phyloP scores from a whole-genome alignment of 2,113 vertebrate genomes.

The Chelonoidis abingdonii region DNA sequence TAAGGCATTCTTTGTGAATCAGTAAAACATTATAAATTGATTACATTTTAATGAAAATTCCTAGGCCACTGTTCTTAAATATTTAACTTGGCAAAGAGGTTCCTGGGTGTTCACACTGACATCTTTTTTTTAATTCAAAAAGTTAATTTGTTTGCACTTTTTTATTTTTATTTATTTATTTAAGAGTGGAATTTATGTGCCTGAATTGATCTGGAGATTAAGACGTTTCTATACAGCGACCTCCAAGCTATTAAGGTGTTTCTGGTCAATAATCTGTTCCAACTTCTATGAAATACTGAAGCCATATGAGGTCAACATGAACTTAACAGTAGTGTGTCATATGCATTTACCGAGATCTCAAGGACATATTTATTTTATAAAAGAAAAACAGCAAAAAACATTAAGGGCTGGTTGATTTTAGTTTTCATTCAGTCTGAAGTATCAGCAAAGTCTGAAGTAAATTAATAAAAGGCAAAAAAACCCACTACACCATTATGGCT shows the following conservation, averaged over 20 bases:
- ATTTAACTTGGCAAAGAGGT: neutral
- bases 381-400: neutral
- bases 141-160: neutral
- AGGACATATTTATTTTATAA: neutral
- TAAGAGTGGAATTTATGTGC: neutral
- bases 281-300: neutral
- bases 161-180: neutral
- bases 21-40: neutral
- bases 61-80: accelerated
- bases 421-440: neutral
- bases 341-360: neutral
- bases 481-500: neutral
- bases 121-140: neutral
- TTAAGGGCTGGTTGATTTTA: neutral
- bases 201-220: conserved; percentile 59
- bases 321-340: neutral
- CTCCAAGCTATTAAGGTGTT: conserved; percentile 45
- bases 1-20: neutral
- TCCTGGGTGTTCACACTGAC: neutral
- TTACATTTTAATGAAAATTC: neutral
- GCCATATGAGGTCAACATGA: neutral
- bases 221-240: conserved; percentile 42
- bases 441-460: neutral
- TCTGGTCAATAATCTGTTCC: neutral
- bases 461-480: neutral